Evolutionary conservation across 2,888 invertebrate genomes (phyloP).

Genomic region (Megastigmus dorsalis): DNA sequence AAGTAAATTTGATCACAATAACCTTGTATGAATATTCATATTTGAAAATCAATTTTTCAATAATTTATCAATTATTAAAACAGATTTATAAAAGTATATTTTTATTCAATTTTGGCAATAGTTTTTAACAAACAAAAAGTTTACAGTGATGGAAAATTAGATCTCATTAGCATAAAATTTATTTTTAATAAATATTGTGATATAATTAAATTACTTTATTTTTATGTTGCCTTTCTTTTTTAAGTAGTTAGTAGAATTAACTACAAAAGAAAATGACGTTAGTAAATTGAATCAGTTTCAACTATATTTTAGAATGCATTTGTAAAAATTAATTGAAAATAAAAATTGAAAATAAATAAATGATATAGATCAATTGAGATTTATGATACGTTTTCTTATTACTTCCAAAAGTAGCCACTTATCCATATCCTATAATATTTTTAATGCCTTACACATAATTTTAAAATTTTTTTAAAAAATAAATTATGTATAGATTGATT

Average conservation of each 20-base stretch:
- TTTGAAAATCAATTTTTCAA: conserved; percentile 2
- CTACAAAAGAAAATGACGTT: background rate
- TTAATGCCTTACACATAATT: conserved; percentile 2
- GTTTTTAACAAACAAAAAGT: background rate
- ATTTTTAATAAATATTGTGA: conserved; percentile 39
- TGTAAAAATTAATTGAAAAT: conserved; percentile 13
- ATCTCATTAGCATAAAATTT: conserved; percentile 27
- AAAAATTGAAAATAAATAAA: conserved; percentile 13
- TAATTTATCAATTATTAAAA: background rate
- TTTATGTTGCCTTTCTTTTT: conserved; percentile 6
- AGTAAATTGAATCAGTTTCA: background rate
- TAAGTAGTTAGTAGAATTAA: background rate
- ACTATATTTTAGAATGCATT: conserved; percentile 21
- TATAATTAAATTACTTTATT: conserved; percentile 9
- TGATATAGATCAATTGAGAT: background rate
- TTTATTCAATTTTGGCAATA: background rate
- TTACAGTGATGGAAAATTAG: background rate
- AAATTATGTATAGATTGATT: background rate
- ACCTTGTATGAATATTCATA: too few species aligned
- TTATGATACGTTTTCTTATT: conserved; percentile 15
- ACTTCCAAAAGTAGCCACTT: background rate
- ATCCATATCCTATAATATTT: background rate
- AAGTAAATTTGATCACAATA: too few species aligned
- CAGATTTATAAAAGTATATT: conserved; percentile 13
- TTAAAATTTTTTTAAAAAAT: background rate